Evolutionary conservation across 2,797 vertebrate genomes (phyloP).

Genomic region (Myotis daubentonii): DNA sequence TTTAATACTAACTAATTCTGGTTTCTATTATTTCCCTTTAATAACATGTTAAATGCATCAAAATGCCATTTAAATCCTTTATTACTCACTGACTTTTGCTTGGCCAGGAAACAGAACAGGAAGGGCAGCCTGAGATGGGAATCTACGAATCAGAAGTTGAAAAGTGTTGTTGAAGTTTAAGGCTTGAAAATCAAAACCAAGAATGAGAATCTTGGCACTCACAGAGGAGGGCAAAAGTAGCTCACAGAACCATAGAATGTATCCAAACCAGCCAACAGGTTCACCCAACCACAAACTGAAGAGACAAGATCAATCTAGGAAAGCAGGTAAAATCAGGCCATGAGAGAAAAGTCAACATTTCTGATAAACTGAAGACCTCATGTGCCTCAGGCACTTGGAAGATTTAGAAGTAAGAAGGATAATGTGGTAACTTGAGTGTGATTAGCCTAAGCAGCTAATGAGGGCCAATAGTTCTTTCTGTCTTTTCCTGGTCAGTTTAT

Average conservation of each 20-base stretch:
- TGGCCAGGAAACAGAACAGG: neutral
- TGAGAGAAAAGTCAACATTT: neutral
- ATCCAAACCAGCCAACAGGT: neutral
- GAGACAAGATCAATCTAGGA: neutral
- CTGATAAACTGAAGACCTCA: neutral
- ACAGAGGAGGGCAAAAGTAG: neutral
- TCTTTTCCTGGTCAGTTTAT: neutral
- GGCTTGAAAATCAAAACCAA: neutral
- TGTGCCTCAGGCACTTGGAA: neutral
- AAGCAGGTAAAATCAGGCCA: neutral
- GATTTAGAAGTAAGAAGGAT: neutral
- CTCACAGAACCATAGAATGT: accelerated
- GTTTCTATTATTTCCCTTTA: neutral
- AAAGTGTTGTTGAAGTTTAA: neutral
- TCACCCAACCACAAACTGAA: neutral
- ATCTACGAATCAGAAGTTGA: neutral
- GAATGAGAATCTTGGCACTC: neutral
- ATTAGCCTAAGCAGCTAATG: neutral
- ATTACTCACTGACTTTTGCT: neutral
- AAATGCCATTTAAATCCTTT: neutral
- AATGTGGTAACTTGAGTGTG: neutral
- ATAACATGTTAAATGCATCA: neutral
- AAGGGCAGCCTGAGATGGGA: neutral
- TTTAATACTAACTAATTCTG: neutral
- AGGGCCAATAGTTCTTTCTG: neutral